phyloP scores from a whole-genome alignment of 2,888 invertebrate genomes.

The Clunio marinus region DNA sequence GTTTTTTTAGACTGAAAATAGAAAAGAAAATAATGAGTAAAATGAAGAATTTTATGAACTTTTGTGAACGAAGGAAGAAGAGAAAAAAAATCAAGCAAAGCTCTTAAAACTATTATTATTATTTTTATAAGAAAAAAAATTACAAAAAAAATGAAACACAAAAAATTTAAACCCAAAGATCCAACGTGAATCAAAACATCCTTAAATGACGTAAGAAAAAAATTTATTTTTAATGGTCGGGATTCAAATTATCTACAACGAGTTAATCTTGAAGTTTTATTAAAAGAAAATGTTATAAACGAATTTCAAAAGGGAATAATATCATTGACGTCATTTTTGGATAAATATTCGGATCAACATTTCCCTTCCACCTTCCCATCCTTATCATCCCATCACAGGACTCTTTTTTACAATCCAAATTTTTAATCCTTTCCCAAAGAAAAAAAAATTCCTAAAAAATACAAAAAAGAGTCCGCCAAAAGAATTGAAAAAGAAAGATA shows the following conservation, averaged over 20 bases:
- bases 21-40: neutral
- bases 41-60: too few relatives aligned
- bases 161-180: conserved; percentile 27
- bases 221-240: too few relatives aligned
- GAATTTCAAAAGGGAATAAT: neutral
- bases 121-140: conserved; percentile 38
- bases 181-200: neutral
- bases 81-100: neutral
- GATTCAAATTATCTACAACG: neutral
- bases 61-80: neutral
- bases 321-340: conserved; percentile 16
- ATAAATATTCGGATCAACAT: neutral
- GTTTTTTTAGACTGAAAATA: conserved; percentile 28
- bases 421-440: neutral
- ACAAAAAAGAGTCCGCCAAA: conserved; percentile 40
- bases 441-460: too few relatives aligned
- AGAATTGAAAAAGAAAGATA: conserved; percentile 30
- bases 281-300: neutral
- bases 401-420: conserved; percentile 27
- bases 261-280: neutral
- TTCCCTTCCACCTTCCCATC: conserved; percentile 7
- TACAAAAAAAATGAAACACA: conserved; percentile 35
- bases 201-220: neutral
- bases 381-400: conserved; percentile 20
- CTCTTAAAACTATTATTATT: conserved; percentile 35